Conservation (phyloP, 2,113 vertebrate genomes). For the Calyptommatus sinebrachiatus region DNA sequence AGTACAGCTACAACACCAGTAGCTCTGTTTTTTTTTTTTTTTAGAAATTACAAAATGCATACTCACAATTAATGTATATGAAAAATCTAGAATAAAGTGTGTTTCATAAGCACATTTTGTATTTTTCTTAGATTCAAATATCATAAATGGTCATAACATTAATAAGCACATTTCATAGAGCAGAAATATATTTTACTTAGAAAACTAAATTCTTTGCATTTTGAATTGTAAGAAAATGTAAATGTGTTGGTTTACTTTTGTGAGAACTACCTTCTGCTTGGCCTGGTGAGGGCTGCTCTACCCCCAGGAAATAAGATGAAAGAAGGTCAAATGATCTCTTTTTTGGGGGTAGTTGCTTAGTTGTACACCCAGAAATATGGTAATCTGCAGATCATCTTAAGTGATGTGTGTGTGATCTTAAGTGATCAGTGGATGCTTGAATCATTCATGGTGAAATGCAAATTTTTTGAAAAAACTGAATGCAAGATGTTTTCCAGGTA, state of each 20-base stretch:
- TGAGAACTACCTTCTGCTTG: no score
- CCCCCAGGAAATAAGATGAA: no score
- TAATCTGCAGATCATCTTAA: background rate
- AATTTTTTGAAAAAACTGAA: no score
- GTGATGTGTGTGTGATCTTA: background rate
- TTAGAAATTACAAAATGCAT: conserved; percentile 34
- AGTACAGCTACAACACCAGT: conserved; percentile 43
- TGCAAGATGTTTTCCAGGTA: no score
- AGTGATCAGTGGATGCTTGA: background rate
- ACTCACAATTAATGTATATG: conserved; percentile 12
- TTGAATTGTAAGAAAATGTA: background rate
- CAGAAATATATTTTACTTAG: background rate
- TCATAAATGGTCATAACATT: background rate
- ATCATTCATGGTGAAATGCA: background rate
- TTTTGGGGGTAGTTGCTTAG: background rate
- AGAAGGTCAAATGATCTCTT: no score
- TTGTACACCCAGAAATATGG: background rate
- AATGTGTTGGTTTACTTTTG: background rate
- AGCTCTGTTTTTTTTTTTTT: conserved; percentile 43
- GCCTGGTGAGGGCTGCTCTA: no score
- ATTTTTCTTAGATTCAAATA: background rate
- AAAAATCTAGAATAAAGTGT: conserved; percentile 2
- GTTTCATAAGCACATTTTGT: conserved; percentile 10
- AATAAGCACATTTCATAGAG: no score
- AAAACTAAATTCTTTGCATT: background rate